Evolutionary conservation across 2,797 vertebrate genomes (phyloP).

Genomic region (Rhadinocentrus ornatus): DNA sequence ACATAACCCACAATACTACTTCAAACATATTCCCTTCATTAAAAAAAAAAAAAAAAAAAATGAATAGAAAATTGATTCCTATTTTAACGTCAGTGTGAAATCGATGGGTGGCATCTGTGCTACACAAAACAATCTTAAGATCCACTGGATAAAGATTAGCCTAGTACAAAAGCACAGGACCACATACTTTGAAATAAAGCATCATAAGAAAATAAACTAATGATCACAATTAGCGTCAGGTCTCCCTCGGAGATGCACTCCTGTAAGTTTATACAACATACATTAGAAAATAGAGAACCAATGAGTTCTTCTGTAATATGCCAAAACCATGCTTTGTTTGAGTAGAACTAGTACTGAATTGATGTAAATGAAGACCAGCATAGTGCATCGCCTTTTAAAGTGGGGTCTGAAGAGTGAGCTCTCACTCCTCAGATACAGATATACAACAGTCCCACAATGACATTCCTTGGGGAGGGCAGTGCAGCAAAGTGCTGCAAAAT

Average conservation of each 20-base stretch:
- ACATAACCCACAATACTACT: conserved; percentile 55
- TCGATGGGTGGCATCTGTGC: conserved; percentile 71
- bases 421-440: conserved; percentile 38
- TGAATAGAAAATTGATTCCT: conserved; percentile 65
- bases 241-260: conserved; percentile 58
- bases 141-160: conserved; percentile 54
- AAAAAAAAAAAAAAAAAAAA: conserved; percentile 56
- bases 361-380: conserved; percentile 38
- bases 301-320: conserved; percentile 32
- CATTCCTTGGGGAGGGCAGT: conserved; percentile 27
- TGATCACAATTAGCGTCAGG: conserved; percentile 43
- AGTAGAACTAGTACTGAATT: conserved; percentile 51
- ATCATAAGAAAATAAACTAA: conserved; percentile 29
- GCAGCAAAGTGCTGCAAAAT: conserved; percentile 42
- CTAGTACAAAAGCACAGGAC: conserved; percentile 55
- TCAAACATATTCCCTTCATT: conserved; percentile 79
- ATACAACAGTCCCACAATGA: conserved; percentile 16
- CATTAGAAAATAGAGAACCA: conserved; percentile 15
- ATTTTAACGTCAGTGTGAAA: conserved; percentile 77
- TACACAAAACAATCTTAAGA: conserved; percentile 72
- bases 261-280: conserved; percentile 26
- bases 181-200: conserved; percentile 36
- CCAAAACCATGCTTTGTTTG: conserved; percentile 52
- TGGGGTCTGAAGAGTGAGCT: conserved; percentile 30
- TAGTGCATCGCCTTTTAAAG: conserved; percentile 58